These are phyloP conservation scores for Erethizon dorsatum DNA, from an alignment of 2,797 vertebrate genomes.

Conservation along the genomic window DNA sequence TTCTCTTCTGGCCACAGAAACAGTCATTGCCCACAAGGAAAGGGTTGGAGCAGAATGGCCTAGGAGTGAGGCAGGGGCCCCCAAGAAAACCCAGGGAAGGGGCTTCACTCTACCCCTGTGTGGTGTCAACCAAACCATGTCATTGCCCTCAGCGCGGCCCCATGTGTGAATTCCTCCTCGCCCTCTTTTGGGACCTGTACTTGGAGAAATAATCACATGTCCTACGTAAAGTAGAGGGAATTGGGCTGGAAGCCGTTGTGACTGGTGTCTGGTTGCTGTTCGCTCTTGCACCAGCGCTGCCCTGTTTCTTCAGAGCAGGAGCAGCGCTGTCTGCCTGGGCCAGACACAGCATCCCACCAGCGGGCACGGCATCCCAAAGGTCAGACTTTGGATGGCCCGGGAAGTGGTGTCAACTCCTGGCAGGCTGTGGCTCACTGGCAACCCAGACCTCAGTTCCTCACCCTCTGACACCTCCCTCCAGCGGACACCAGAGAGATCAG, in stretches of 20 bases:
- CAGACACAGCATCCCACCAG: neutral
- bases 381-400: slow-evolving; percentile 1
- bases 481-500: neutral
- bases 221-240: neutral
- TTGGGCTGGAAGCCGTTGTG: neutral
- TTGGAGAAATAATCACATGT: neutral
- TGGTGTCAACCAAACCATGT: neutral
- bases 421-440: neutral
- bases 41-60: neutral
- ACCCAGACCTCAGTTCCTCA: slow-evolving; percentile 24
- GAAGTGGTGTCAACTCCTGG: slow-evolving; percentile 2
- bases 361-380: neutral
- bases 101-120: neutral
- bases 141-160: neutral
- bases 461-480: neutral
- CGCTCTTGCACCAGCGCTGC: neutral
- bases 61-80: neutral
- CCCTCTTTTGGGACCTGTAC: neutral
- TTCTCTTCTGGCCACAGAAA: neutral
- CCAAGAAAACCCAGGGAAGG: neutral
- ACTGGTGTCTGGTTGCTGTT: neutral
- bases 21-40: neutral
- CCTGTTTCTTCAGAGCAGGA: neutral
- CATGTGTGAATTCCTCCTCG: neutral
- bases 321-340: neutral